phyloP scores from a whole-genome alignment of 2,888 invertebrate genomes.

The Megamerina dolium region DNA sequence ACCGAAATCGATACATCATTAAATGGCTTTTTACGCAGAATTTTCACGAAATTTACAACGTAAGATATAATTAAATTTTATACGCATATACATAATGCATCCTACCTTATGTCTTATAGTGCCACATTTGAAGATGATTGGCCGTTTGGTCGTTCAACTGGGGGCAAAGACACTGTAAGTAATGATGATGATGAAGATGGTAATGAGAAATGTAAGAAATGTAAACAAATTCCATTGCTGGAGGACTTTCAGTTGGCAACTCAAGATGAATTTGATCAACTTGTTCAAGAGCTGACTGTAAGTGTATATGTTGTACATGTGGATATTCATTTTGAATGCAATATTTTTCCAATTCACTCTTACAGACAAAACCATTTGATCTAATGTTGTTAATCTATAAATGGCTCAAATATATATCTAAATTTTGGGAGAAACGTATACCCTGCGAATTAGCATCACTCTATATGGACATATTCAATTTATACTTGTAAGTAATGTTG shows the following conservation, averaged over 20 bases:
- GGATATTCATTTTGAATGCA: neutral
- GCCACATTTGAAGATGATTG: conserved; percentile 27
- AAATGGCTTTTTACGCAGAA: conserved; percentile 33
- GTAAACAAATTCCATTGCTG: conserved; percentile 9
- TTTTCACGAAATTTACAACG: conserved; percentile 32
- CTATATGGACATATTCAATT: conserved; percentile 29
- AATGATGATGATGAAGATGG: neutral
- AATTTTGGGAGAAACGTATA: conserved; percentile 27
- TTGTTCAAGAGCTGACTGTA: conserved; percentile 25
- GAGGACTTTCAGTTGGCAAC: conserved; percentile 28
- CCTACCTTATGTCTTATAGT: conserved; percentile 12
- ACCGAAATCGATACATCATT: conserved; percentile 34
- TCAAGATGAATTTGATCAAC: conserved; percentile 25
- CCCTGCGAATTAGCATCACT: conserved; percentile 27
- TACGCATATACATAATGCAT: neutral
- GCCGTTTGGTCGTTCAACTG: conserved; percentile 22
- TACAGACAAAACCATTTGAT: conserved; percentile 25
- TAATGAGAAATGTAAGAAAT: conserved; percentile 1
- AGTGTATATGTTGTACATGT: neutral
- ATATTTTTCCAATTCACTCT: neutral
- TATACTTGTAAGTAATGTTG: conserved; percentile 31
- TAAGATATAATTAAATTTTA: conserved; percentile 16
- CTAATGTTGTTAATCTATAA: conserved; percentile 29
- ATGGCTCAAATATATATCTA: conserved; percentile 33
- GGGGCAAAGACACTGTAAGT: neutral